phyloP scores from a whole-genome alignment of 2,113 vertebrate genomes.

The Hirundichthys speculiger region DNA sequence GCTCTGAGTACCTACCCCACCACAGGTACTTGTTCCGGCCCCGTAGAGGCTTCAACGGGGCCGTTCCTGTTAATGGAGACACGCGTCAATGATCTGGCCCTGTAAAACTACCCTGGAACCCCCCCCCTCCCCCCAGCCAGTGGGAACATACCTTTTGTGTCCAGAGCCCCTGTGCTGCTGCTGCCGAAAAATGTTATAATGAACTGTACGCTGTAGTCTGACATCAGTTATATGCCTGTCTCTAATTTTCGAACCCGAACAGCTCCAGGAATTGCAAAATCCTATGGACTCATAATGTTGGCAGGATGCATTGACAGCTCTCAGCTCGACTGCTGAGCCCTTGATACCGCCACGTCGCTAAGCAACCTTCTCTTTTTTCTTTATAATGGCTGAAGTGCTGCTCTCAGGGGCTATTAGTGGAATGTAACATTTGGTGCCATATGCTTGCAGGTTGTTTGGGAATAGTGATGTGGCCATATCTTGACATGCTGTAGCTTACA shows the following conservation, averaged over 20 bases:
- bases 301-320: conserved; percentile 44
- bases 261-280: conserved; percentile 40
- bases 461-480: conserved; percentile 72
- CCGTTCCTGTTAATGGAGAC: too few species aligned
- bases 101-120: too few species aligned
- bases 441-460: conserved; percentile 82
- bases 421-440: conserved; percentile 82
- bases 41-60: too few species aligned
- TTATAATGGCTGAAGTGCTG: conserved; percentile 46
- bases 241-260: conserved; percentile 26
- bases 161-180: not conserved
- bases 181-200: too few species aligned
- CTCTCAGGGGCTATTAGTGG: conserved; percentile 81
- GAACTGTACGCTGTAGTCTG: too few species aligned
- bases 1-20: too few species aligned
- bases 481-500: conserved; percentile 74
- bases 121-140: too few species aligned
- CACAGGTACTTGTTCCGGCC: too few species aligned
- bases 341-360: conserved; percentile 6
- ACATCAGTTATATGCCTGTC: too few species aligned
- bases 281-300: conserved; percentile 24
- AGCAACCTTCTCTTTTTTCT: conserved; percentile 45
- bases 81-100: too few species aligned
- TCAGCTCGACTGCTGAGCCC: conserved; percentile 25
- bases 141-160: too few species aligned